Evolutionary conservation across 2,888 invertebrate species (phyloP), one percentile per base, ranked within the genome.

Genomic region (Nomada ruficornis): DNA sequence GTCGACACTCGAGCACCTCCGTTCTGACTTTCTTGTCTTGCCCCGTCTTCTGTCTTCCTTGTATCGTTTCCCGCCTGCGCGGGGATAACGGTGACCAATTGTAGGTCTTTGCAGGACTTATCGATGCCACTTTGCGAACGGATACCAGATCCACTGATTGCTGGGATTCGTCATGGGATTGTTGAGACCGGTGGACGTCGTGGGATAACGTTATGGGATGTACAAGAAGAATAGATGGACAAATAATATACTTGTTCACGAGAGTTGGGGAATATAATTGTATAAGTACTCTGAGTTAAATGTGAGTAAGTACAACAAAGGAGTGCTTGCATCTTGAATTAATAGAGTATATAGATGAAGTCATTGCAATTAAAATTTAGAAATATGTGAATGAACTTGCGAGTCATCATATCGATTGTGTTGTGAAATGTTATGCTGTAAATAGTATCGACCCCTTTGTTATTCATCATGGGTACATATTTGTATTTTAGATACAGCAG

Each of bases 1-100:
- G 77, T 85, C 86, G 86, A 88, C 87, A 83, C 80, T 80, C 72
- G 82, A 82, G 75, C 84, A 77, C 74, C 75, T 77, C 71, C 63
- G 29, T 59, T 65, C 54, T 11, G 7, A 13, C 57, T 71, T 71
- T 68, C 60, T 60, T 10, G 7, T 11, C 60, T 71, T 68, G 63
- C 63, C 55, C 23, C 70, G 23, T 67, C 80, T 68, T 23, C 13
- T n/a, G 54, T 67, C 29, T 60, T 54, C 23, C 52, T 10, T 44
- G 47, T 23, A 44, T 15, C 65, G 42, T 59, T 36, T 1, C 42
- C 52, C 69, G 54, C 71, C 57, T 10, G 18, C 55, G 23, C 36
- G 36, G 15, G 72, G 65, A 42, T 62, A 54, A 50, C 64, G 68
- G 63, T 74, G 75, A 60, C 69, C 87, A 79, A 89, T 88, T 69